Evolutionary conservation across 2,888 invertebrate genomes (phyloP).

Genomic region (Myathropa florea): DNA sequence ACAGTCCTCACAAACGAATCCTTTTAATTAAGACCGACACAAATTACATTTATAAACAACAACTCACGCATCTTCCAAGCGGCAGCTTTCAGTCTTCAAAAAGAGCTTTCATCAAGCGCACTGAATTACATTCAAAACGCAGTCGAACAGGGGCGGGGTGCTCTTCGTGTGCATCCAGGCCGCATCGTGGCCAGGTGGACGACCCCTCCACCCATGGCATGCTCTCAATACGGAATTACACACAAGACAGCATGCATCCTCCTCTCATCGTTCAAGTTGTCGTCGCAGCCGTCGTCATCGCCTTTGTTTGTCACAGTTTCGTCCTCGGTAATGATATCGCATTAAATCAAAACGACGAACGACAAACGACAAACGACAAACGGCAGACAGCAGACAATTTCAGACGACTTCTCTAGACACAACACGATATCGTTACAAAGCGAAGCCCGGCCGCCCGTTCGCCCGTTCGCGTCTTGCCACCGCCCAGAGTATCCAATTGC

Average conservation of each 20-base stretch:
- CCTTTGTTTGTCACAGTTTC: constrained; percentile 58
- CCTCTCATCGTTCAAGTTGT: neutral
- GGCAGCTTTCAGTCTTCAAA: neutral
- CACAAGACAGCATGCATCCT: constrained; percentile 12
- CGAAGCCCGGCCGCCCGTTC: neutral
- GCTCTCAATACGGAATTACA: constrained; percentile 29
- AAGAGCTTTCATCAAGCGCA: constrained; percentile 12
- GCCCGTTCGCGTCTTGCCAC: neutral
- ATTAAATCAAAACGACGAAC: constrained; percentile 45
- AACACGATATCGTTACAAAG: constrained; percentile 52
- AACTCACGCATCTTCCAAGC: constrained; percentile 28
- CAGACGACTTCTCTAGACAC: constrained; percentile 20
- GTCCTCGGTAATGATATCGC: constrained; percentile 60
- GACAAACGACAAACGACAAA: neutral
- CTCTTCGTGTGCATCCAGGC: constrained; percentile 28
- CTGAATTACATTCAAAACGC: constrained; percentile 29
- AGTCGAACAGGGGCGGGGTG: neutral
- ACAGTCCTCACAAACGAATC: constrained; percentile 11
- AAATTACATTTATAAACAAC: constrained; percentile 39
- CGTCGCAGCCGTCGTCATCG: neutral
- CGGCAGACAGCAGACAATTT: constrained; percentile 27
- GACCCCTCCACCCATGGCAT: constrained; percentile 16
- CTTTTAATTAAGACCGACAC: constrained; percentile 46
- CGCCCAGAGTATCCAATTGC: constrained; percentile 50
- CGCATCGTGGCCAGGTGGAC: constrained; percentile 30